Evolutionary conservation across 2,888 invertebrate species (phyloP).

Genomic region (Cheilosia vernalis): DNA sequence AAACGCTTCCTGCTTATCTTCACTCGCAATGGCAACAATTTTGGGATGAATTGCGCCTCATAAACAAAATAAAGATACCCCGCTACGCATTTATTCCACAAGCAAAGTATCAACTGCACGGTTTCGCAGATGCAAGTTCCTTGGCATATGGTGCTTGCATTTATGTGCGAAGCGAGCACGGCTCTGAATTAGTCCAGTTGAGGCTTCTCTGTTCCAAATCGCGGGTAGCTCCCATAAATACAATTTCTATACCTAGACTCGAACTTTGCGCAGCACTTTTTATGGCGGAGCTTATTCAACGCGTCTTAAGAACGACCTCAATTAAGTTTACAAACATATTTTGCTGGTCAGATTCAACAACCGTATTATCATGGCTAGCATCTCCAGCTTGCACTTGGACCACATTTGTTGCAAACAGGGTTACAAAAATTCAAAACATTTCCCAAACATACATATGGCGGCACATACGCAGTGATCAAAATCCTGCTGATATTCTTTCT

Average conservation of each 20-base stretch:
- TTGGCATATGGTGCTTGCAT: not conserved
- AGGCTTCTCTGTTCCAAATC: conserved; percentile 2
- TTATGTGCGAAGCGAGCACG: not conserved
- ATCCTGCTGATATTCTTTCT: conserved; percentile 13
- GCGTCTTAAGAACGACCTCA: not conserved
- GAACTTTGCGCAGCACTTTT: conserved; percentile 6
- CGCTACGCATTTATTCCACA: not conserved
- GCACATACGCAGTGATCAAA: not conserved
- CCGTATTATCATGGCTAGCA: not conserved
- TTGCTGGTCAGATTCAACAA: too few relatives aligned
- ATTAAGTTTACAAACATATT: too few relatives aligned
- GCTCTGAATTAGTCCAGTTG: too few relatives aligned
- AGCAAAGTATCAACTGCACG: not conserved
- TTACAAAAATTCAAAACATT: not conserved
- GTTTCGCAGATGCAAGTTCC: not conserved
- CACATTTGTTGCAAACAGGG: conserved; percentile 8
- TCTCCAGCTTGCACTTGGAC: not conserved
- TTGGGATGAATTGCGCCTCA: not conserved
- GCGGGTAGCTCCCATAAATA: not conserved
- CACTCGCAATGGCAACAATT: conserved; percentile 1
- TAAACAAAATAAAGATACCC: not conserved
- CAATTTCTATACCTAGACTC: not conserved
- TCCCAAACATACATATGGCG: not conserved
- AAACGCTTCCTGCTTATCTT: not conserved
- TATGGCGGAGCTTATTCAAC: not conserved